Conservation (phyloP, 2,888 invertebrate species). For the Dioctria linearis region DNA sequence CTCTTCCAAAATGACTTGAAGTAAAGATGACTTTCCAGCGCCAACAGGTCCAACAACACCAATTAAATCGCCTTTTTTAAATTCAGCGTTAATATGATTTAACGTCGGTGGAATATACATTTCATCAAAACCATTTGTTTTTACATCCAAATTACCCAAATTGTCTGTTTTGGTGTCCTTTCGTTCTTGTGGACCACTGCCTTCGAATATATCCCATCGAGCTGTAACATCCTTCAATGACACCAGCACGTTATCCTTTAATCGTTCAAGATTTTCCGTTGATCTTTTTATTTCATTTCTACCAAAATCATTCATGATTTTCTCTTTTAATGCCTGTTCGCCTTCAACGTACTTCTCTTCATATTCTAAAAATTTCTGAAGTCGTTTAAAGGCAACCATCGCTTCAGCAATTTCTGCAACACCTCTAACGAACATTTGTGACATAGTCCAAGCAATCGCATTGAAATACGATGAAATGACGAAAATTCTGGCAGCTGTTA, state of each 20-base stretch:
- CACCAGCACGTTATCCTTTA: constrained; percentile 58
- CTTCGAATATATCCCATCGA: constrained; percentile 69
- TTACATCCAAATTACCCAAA: constrained; percentile 1
- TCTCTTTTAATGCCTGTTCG: constrained; percentile 47
- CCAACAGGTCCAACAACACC: constrained; percentile 85
- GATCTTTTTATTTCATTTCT: constrained; percentile 35
- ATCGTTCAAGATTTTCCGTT: constrained; percentile 30
- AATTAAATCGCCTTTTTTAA: constrained; percentile 76
- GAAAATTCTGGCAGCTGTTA: constrained; percentile 77
- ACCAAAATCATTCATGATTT: constrained; percentile 51
- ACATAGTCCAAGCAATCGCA: constrained; percentile 74
- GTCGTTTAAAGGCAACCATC: constrained; percentile 80
- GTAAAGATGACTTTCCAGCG: constrained; percentile 80
- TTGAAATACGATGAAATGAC: constrained; percentile 75
- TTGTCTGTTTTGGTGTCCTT: not conserved
- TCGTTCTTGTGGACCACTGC: constrained; percentile 24
- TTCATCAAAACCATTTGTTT: constrained; percentile 46
- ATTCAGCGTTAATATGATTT: constrained; percentile 72
- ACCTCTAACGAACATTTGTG: constrained; percentile 76
- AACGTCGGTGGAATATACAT: constrained; percentile 67
- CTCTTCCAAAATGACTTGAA: constrained; percentile 82
- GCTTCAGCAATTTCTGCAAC: constrained; percentile 87
- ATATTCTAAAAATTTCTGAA: constrained; percentile 72
- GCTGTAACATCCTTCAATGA: constrained; percentile 68
- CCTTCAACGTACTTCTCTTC: constrained; percentile 65